Evolutionary conservation across 2,888 invertebrate species (phyloP).

Genomic region (Panzeria rudis): DNA sequence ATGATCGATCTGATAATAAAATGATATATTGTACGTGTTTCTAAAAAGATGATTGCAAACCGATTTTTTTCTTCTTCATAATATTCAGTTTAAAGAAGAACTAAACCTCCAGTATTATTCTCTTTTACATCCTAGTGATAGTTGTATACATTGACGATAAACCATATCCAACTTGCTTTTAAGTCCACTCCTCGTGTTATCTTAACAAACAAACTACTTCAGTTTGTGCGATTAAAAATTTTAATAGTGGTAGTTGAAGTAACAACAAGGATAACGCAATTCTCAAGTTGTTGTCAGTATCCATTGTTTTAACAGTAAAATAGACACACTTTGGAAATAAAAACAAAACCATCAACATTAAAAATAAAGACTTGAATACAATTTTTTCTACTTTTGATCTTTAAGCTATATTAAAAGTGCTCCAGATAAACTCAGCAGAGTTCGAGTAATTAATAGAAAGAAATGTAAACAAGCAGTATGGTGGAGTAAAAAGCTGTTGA

Average conservation of each 20-base stretch:
- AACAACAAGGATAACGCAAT: constrained; percentile 27
- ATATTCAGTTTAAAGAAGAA: too few species aligned
- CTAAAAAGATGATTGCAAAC: not conserved
- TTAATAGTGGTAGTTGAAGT: not conserved
- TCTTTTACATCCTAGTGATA: not conserved
- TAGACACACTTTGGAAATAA: constrained; percentile 57
- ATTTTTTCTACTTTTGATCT: constrained; percentile 31
- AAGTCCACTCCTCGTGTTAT: not conserved
- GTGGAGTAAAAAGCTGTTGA: constrained; percentile 30
- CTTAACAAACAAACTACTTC: constrained; percentile 43
- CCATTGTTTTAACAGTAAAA: constrained; percentile 53
- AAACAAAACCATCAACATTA: constrained; percentile 3
- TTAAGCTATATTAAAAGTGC: constrained; percentile 7
- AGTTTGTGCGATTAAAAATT: constrained; percentile 32
- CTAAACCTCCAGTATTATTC: too few species aligned
- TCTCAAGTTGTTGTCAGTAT: constrained; percentile 59
- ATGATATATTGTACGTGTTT: not conserved
- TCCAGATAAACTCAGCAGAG: constrained; percentile 19
- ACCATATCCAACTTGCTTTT: not conserved
- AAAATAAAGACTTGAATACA: constrained; percentile 11
- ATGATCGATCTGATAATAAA: not conserved
- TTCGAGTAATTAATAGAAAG: constrained; percentile 40
- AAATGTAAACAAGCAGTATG: not conserved
- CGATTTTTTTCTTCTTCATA: too few species aligned
- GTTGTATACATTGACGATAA: not conserved